A percentile compares a stretch with the other conserved stretches of the same genome.
These are phyloP conservation scores for Diadema setosum DNA, from an alignment of 35 echinoderm and acorn worm genomes.

Conservation along the genomic window DNA sequence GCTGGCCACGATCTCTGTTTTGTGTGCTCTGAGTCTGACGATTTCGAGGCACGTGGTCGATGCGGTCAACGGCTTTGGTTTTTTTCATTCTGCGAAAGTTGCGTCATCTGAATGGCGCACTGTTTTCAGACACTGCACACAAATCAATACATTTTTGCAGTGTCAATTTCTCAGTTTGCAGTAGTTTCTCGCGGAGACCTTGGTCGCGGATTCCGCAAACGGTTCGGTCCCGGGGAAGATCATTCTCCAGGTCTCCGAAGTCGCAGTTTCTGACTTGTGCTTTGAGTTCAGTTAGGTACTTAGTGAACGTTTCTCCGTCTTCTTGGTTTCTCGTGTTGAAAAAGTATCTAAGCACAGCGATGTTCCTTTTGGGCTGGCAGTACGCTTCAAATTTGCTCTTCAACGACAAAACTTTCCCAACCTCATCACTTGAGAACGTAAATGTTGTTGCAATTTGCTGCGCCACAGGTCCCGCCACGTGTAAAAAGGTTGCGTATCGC, in stretches of 20 bases:
- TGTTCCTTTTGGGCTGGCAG: conserved; percentile 23
- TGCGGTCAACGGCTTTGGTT: neutral
- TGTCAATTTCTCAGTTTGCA: neutral
- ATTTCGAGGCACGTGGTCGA: neutral
- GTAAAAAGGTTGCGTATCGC: neutral
- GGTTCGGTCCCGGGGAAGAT: neutral
- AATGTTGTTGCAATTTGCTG: neutral
- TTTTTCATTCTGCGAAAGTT: neutral
- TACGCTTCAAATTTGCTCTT: conserved; percentile 1
- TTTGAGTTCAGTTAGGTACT: conserved; percentile 15
- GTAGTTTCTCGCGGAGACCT: neutral
- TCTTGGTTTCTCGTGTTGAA: conserved; percentile 44
- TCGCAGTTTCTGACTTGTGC: conserved; percentile 16
- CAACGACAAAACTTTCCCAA: neutral
- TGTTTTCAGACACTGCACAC: neutral
- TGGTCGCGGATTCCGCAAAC: neutral
- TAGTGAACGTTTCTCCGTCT: neutral
- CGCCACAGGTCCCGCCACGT: neutral
- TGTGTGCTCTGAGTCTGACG: neutral
- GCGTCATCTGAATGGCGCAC: neutral
- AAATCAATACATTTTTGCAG: neutral
- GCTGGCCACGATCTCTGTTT: neutral
- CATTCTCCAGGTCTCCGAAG: neutral
- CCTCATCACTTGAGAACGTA: neutral
- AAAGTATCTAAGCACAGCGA: conserved; percentile 27